A percentile compares a stretch with the other conserved stretches of the same genome.
Evolutionary conservation across 1,140 invertebrate species (phyloP).

Genomic region (Neodiprion fabricii): DNA sequence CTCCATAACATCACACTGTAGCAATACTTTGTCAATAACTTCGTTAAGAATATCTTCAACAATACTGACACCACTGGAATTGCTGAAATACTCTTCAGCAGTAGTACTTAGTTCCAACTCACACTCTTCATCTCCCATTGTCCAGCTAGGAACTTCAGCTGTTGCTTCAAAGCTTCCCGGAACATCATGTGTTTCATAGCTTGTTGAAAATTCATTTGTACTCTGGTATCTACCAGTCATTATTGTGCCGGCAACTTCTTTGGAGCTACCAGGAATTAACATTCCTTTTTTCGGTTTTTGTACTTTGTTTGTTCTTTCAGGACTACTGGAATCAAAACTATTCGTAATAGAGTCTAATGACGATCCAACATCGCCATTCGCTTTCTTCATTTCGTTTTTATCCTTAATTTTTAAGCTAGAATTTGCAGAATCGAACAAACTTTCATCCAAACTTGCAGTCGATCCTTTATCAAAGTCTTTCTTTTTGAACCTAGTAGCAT

Average conservation of each 20-base stretch:
- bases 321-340: slow-evolving; percentile 55
- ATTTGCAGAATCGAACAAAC: slow-evolving; percentile 49
- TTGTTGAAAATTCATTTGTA: slow-evolving; percentile 50
- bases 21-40: slow-evolving; percentile 62
- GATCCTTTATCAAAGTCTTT: slow-evolving; percentile 50
- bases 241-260: slow-evolving; percentile 54
- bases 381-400: slow-evolving; percentile 42
- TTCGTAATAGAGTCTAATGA: slow-evolving; percentile 56
- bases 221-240: slow-evolving; percentile 57
- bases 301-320: slow-evolving; percentile 42
- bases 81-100: slow-evolving; percentile 68
- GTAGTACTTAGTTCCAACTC: slow-evolving; percentile 64
- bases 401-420: slow-evolving; percentile 42
- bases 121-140: slow-evolving; percentile 54
- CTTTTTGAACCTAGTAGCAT: slow-evolving; percentile 56
- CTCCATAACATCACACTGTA: slow-evolving; percentile 47
- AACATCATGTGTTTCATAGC: slow-evolving; percentile 49
- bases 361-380: slow-evolving; percentile 50
- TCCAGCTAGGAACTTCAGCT: slow-evolving; percentile 56
- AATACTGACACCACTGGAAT: slow-evolving; percentile 54
- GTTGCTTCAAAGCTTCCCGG: slow-evolving; percentile 51
- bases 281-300: slow-evolving; percentile 46
- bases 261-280: slow-evolving; percentile 45
- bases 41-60: slow-evolving; percentile 67
- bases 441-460: slow-evolving; percentile 53